These are phyloP conservation scores for Macrotus californicus DNA, from an alignment of 2,113 vertebrate genomes.

Conservation along the genomic window DNA sequence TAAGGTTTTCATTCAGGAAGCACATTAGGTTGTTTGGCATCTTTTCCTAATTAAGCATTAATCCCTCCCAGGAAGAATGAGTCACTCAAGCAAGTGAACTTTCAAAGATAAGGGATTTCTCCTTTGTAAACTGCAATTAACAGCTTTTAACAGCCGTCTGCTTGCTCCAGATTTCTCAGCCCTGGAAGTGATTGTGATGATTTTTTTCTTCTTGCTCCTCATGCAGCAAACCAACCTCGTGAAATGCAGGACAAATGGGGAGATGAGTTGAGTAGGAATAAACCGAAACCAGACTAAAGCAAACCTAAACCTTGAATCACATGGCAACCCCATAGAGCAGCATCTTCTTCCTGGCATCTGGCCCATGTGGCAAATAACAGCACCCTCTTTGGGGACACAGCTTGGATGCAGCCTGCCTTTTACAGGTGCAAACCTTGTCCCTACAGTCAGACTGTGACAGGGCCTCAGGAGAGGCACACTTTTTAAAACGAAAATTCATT, in stretches of 20 bases:
- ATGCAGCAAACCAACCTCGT: background rate
- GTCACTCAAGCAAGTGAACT: constrained; percentile 66
- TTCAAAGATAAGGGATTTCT: constrained; percentile 71
- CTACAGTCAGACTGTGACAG: background rate
- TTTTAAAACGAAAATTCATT: background rate
- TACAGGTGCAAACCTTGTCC: background rate
- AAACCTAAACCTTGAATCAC: background rate
- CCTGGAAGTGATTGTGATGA: constrained; percentile 30
- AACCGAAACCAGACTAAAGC: background rate
- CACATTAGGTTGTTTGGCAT: constrained; percentile 63
- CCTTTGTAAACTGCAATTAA: constrained; percentile 70
- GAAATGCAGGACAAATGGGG: background rate
- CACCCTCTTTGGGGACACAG: background rate
- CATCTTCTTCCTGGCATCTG: background rate
- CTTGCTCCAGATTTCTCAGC: constrained; percentile 28
- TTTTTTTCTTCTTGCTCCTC: background rate
- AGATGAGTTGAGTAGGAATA: background rate
- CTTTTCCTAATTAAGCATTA: constrained; percentile 74
- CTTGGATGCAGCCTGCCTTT: background rate
- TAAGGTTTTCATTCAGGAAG: constrained; percentile 68
- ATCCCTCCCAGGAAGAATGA: constrained; percentile 70
- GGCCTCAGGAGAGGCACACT: background rate
- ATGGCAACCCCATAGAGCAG: background rate
- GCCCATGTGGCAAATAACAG: background rate
- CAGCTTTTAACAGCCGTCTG: constrained; percentile 62